phyloP scores from a whole-genome alignment of 1,140 invertebrate genomes.

The Chelonus insularis region DNA sequence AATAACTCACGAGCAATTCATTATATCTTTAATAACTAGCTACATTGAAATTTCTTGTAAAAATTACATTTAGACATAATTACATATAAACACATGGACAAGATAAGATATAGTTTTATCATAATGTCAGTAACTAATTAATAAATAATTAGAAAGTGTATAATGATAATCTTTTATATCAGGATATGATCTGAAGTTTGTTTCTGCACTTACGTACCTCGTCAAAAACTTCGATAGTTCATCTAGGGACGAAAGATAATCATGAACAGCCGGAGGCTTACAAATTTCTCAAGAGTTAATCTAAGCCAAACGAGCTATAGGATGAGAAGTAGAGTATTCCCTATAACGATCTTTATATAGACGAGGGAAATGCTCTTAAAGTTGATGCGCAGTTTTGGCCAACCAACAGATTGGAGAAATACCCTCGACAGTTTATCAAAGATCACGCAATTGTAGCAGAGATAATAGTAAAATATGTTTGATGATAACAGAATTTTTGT shows the following conservation, averaged over 20 bases:
- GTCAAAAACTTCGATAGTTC: neutral
- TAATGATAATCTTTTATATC: too few species aligned
- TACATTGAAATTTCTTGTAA: neutral
- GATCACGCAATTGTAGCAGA: too few species aligned
- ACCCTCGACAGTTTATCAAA: too few species aligned
- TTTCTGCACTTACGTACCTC: neutral
- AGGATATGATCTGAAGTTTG: neutral
- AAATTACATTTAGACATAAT: neutral
- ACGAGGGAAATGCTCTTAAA: too few species aligned
- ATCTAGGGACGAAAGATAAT: constrained; percentile 9
- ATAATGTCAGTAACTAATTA: neutral
- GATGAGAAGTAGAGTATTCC: neutral
- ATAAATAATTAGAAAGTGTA: too few species aligned
- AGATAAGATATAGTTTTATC: neutral
- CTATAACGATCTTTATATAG: too few species aligned
- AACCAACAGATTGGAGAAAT: too few species aligned
- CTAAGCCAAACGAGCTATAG: neutral
- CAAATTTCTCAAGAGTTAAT: neutral
- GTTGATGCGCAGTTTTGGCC: too few species aligned
- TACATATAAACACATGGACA: neutral
- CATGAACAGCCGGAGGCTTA: constrained; percentile 10
- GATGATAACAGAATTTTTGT: too few species aligned
- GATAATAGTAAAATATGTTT: too few species aligned
- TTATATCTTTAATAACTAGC: too few species aligned
- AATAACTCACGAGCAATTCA: too few species aligned